A percentile compares a stretch with the other conserved stretches of the same genome.
These are phyloP conservation scores for Misgurnus anguillicaudatus DNA, from an alignment of 2,113 vertebrate genomes.

Conservation along the genomic window DNA sequence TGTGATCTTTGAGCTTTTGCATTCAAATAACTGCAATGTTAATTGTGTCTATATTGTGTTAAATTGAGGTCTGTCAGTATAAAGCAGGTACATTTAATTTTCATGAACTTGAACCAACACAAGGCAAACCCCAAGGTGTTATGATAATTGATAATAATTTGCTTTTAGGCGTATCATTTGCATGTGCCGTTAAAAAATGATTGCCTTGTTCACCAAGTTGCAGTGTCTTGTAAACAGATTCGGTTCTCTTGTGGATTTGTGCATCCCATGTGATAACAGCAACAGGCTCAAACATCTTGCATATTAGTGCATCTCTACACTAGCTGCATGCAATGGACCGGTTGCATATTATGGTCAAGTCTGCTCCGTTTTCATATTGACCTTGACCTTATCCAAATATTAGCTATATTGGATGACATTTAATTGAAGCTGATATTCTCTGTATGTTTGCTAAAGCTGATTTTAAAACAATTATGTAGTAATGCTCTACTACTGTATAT, in stretches of 20 bases:
- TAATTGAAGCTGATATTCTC: background rate
- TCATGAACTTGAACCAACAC: background rate
- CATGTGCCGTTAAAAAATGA: background rate
- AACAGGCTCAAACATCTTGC: conserved; percentile 68
- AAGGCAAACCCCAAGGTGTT: background rate
- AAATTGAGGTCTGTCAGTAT: background rate
- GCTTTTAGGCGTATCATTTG: background rate
- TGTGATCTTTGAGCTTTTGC: background rate
- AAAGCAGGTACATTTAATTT: background rate
- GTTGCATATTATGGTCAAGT: background rate
- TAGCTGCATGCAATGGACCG: background rate
- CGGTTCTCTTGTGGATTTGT: background rate
- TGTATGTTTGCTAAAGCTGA: background rate
- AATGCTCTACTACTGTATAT: background rate
- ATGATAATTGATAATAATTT: background rate
- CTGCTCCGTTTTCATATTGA: background rate
- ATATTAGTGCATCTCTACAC: background rate
- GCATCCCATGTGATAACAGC: conserved; percentile 58
- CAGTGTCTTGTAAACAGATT: conserved; percentile 7
- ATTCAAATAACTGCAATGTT: background rate
- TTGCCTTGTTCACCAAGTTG: conserved; percentile 1
- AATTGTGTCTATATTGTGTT: background rate
- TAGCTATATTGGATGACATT: background rate
- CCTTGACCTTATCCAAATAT: conserved; percentile 7
- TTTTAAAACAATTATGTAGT: background rate